Base-by-base conservation (phyloP, 2,888 invertebrate genomes). In the Stictocephala bisonia region DNA sequence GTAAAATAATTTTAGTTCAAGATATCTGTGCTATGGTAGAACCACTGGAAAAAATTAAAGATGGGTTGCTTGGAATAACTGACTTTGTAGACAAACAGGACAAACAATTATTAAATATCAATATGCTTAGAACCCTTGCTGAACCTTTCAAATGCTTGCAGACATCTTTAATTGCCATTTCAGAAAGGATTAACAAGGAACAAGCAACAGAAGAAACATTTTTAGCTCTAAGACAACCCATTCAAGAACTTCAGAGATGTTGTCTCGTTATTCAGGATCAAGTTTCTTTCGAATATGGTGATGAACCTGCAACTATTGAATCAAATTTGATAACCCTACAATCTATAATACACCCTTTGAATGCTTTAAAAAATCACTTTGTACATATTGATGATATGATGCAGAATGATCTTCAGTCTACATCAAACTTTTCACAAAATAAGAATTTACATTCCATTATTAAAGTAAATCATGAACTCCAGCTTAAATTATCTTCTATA, bases 261-360 rank as follows among this genome's bases (percentile, higher is more conserved):
- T 79, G 81, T 69, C 74, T 79, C 27, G 71, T 78, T 0, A 78
- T 80, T 58, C 80, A 80, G 71, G 79, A 80, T 72, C 77, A 77
- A 66, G 77, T 75, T 13, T 78, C 77, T 1, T 78, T 80, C 51
- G 78, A 79, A 56, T 78, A 77, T 67, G 78, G 78, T 4, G 77
- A 79, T 64, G 78, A 79, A 40, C 77, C 79, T 0, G 73, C 78
- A 3, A 73, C 78, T 2, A 78, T 78, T 48, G 79, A 79, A 71
- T 77, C 79, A 11, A 79, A 78, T 41, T 77, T 79, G 20, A 72
- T 75, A n/a, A 79, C 77, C 20, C 68, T 79, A 13, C 77, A 80
- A 51, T 78, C 78, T 7, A 53, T 80, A 26, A 72, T 79, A 4
- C 76, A 79, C 29, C 80, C 80, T 9, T 73, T 80, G 60, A 76